A percentile compares a stretch with the other conserved stretches of the same genome.
phyloP scores from a whole-genome alignment of 2,113 vertebrate genomes.

The Progne subis region DNA sequence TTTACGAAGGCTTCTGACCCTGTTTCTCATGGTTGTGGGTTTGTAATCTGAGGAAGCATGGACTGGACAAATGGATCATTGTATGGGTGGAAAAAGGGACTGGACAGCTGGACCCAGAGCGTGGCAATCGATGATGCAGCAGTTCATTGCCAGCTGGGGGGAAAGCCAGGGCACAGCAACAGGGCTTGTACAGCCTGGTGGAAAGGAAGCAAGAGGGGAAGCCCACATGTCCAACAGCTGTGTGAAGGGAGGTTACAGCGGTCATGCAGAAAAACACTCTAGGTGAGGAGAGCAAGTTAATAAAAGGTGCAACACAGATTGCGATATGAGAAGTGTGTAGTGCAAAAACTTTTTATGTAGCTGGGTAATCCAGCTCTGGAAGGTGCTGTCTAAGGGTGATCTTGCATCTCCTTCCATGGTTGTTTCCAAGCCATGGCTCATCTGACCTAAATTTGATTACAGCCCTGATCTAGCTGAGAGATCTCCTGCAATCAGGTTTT shows the following conservation, averaged over 20 bases:
- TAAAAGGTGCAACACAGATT: background rate
- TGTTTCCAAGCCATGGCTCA: background rate
- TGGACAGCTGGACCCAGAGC: constrained; percentile 24
- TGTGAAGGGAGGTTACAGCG: background rate
- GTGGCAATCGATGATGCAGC: background rate
- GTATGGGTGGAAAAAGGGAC: background rate
- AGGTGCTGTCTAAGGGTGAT: background rate
- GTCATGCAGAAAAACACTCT: background rate
- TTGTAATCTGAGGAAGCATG: background rate
- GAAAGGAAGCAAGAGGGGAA: background rate
- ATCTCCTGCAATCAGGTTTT: background rate
- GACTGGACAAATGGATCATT: background rate
- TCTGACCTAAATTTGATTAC: background rate
- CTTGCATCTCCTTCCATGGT: background rate
- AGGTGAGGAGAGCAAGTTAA: background rate
- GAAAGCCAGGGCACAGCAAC: background rate
- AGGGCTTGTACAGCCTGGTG: background rate
- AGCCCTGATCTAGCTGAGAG: background rate
- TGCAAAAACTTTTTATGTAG: background rate
- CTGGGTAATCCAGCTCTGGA: background rate
- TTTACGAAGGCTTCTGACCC: background rate
- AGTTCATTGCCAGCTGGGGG: background rate
- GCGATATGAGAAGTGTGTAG: background rate
- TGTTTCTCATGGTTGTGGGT: background rate
- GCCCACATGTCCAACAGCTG: background rate